Percentiles rank a stretch among this genome's conserved stretches.
Evolutionary conservation across 2,113 vertebrate species (phyloP).

Genomic region (Lophochroa leadbeateri): DNA sequence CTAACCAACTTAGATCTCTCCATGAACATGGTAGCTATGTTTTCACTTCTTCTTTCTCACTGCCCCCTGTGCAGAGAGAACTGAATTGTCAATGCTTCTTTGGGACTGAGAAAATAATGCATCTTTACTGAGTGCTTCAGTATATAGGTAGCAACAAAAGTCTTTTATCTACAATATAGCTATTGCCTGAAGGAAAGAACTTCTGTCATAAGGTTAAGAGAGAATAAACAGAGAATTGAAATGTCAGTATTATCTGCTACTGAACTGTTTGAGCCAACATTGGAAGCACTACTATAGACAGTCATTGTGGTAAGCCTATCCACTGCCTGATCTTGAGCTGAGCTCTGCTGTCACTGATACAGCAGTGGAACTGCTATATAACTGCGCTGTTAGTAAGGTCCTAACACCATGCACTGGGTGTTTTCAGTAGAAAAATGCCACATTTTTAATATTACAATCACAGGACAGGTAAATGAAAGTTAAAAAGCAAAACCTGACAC

Average conservation of each 20-base stretch:
- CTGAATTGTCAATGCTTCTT: not conserved
- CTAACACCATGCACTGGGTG: not conserved
- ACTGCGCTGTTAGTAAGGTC: not conserved
- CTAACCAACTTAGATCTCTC: not conserved
- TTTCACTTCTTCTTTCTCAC: not conserved
- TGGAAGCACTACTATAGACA: not conserved
- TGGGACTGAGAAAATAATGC: not conserved
- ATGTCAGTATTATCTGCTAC: not conserved
- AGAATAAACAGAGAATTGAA: not conserved
- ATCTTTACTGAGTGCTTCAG: not conserved
- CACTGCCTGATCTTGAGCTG: not conserved
- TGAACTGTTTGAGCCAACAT: not conserved
- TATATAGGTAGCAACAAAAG: not conserved
- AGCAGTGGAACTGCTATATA: not conserved
- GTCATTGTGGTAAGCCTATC: not conserved
- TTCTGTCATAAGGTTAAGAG: not conserved
- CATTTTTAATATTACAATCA: not conserved
- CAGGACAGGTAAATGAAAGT: not conserved
- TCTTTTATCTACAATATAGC: not conserved
- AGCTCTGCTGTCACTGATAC: not conserved
- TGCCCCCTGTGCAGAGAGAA: not conserved
- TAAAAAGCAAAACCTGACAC: not conserved
- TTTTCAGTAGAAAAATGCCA: not conserved
- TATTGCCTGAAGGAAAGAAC: not conserved
- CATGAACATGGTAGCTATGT: not conserved